A percentile compares a stretch with the other conserved stretches of the same genome.
These are phyloP conservation scores for Sebastes variabilis DNA, from an alignment of 2,797 vertebrate genomes.

Conservation along the genomic window DNA sequence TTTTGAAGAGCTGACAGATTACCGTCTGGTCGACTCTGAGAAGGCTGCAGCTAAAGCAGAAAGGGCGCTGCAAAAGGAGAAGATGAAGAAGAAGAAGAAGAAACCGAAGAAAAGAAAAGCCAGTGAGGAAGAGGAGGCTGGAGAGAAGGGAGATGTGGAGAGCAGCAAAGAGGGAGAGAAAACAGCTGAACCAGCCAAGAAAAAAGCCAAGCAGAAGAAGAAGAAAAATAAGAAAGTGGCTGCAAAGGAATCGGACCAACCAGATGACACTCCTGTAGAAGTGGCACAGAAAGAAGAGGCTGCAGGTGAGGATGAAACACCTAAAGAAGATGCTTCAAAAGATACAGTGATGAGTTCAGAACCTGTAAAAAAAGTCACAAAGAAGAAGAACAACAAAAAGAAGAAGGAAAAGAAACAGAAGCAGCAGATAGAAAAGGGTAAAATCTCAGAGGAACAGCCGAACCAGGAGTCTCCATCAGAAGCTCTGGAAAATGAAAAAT, in stretches of 20 bases:
- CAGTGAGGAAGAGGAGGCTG: slow-evolving; percentile 46
- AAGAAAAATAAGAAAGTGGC: slow-evolving; percentile 49
- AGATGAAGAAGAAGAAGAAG: slow-evolving; percentile 63
- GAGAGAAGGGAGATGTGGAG: not conserved
- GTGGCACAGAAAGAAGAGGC: not conserved
- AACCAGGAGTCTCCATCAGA: slow-evolving; percentile 21
- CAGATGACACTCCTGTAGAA: not conserved
- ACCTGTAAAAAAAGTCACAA: slow-evolving; percentile 11
- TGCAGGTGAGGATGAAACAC: slow-evolving; percentile 6
- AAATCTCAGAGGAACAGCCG: not conserved
- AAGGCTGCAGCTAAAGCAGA: slow-evolving; percentile 47
- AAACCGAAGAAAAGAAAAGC: slow-evolving; percentile 61
- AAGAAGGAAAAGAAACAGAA: slow-evolving; percentile 36
- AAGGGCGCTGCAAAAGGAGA: slow-evolving; percentile 33
- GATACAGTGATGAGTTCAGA: not conserved
- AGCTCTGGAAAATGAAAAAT: slow-evolving; percentile 1
- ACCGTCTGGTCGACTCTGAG: slow-evolving; percentile 84
- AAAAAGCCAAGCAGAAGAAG: slow-evolving; percentile 59
- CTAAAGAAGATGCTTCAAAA: slow-evolving; percentile 6
- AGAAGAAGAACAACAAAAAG: slow-evolving; percentile 62
- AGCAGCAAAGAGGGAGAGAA: slow-evolving; percentile 11
- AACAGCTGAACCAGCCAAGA: slow-evolving; percentile 47
- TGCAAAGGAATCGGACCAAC: slow-evolving; percentile 7
- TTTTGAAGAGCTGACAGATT: slow-evolving; percentile 93
- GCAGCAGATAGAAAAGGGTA: not conserved